Percentiles rank a stretch among this genome's conserved stretches.
Conservation (phyloP, 2,113 vertebrate species). For the Ramphastos sulfuratus region DNA sequence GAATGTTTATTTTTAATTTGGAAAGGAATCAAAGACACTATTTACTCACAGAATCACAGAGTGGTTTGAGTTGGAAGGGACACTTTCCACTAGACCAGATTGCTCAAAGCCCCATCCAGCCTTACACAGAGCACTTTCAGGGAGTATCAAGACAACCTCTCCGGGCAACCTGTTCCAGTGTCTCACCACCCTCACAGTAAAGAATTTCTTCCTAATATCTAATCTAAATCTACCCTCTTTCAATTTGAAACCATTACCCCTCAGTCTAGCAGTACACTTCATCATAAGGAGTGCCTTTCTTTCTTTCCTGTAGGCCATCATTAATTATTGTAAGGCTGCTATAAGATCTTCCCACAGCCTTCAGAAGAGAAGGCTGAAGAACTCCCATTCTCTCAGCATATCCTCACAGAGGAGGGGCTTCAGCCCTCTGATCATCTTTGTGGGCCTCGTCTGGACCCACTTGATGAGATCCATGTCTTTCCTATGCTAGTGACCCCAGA, state of each 20-base stretch:
- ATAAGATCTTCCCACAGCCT: background rate
- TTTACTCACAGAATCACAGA: background rate
- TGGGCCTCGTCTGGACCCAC: background rate
- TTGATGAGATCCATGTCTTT: background rate
- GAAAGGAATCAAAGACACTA: background rate
- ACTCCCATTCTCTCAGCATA: background rate
- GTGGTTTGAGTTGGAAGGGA: background rate
- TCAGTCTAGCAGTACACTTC: background rate
- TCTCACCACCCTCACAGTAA: background rate
- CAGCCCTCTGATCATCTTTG: background rate
- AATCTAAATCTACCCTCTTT: background rate
- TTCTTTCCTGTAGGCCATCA: background rate
- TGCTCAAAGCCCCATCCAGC: background rate
- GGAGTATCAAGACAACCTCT: background rate
- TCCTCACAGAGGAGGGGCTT: background rate
- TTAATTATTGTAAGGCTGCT: background rate
- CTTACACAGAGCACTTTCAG: background rate
- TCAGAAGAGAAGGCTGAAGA: background rate
- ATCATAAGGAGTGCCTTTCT: background rate
- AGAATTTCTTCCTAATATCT: background rate
- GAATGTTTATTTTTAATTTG: background rate
- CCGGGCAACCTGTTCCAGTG: background rate
- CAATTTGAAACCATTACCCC: background rate
- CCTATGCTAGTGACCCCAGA: background rate
- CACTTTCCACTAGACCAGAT: background rate